Evolutionary conservation across 2,888 invertebrate genomes (phyloP), one percentile per base, ranked within the genome.

Genomic region (Aphodius sticticus): DNA sequence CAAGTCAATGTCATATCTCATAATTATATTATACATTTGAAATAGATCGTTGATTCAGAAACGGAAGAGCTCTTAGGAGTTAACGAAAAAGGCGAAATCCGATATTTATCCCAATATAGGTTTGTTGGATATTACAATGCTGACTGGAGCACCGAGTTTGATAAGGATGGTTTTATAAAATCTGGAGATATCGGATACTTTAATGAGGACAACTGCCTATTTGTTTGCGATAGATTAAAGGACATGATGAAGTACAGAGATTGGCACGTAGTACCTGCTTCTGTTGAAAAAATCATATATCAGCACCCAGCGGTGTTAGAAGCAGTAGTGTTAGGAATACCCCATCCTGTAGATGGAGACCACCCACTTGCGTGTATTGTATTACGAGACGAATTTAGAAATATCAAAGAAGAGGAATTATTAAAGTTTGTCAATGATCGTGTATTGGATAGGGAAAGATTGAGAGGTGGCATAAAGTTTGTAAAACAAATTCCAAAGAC

Each of bases 81-180:
- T 1, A 89, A 91, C 80, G 82, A 87, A 2, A 86, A 87, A 0
- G 91, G 91, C 26, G 91, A 91, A 82, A 84, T 91, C 35, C 90
- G 90, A 89, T 72, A 77, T 12, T 90, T 88, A 85, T 89, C 84
- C 6, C 78, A 80, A 7, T 81, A 70, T 36, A 36, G 81, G 69
- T 81, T 82, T 81, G 80, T 79, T 12, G 84, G 83, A n/a, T 85
- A 84, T 77, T 81, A 83, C 74, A 82, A 83, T 70, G n/a, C 26
- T 7, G 77, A 79, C 69, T 37, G 36, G 16, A n/a, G 81, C 75
- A 70, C 78, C 12, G 78, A 71, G 53, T 82, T 82, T 69, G 87
- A 87, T 78, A 78, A 82, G 38, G 86, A 86, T 2, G 86, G 85
- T n/a, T 87, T 83, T 77, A 72, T 86, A 16, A 84, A 83, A 81